Evolutionary conservation across 2,797 vertebrate genomes (phyloP), one percentile per base, ranked within the genome.

Genomic region (Tolypeutes matacus): DNA sequence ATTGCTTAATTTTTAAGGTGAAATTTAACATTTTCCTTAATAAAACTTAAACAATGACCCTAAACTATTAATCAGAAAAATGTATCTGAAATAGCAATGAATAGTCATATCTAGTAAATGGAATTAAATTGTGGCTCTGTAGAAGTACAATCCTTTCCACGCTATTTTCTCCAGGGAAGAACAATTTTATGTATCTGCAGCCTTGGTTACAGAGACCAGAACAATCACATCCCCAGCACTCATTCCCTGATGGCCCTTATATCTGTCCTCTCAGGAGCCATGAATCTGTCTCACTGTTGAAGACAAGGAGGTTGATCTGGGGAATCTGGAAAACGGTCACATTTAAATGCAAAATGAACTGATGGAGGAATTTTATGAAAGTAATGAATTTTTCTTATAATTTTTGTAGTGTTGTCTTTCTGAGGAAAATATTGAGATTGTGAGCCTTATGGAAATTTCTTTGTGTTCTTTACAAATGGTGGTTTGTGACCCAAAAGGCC

Each of bases 351-450:
- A 83, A 86, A 83, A 46, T 51, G 53, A 83, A 75, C 25, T 18
- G 83, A 88, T 25, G 2, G 46, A 76, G 27, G 25, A 53, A 83
- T 90, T 86, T 72, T 49, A 31, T 34, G 12, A 39, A 75, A 87
- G 7, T 86, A 56, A 17, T 69, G 64, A 69, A 8, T 3, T 89
- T 90, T 88, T 64, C 72, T 51, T 86, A 53, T 23, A 0, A 29
- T 86, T 49, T 76, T 91, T 77, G 78, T 73, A 58, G 14, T 46
- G 34, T 69, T 92, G 51, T 65, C 51, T 89, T 90, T 95, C 89
- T 86, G 31, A 93, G 46, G 87, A 88, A 96, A 83, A 23, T 27
- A 72, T 18, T 21, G 78, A 92, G 93, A 77, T 51, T 73, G 21
- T 91, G 73, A 86, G 25, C 34, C 62, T 85, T n/a, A 75, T n/a